Evolutionary conservation across 2,113 vertebrate species (phyloP).

Genomic region (Petaurus breviceps): DNA sequence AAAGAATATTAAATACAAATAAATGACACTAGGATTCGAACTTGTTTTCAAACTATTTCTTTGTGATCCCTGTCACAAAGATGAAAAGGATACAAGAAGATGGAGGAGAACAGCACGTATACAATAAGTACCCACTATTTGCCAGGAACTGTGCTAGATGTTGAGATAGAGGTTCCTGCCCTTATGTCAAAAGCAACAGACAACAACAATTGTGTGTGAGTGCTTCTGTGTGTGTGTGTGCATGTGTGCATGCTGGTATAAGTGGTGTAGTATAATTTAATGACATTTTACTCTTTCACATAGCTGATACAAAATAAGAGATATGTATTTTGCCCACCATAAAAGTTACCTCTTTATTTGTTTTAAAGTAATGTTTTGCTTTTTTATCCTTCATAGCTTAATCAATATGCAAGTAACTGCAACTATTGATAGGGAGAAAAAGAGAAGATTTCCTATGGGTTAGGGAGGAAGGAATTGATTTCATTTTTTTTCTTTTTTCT

Average conservation of each 20-base stretch:
- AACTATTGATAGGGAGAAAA: not conserved
- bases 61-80: not conserved
- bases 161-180: not conserved
- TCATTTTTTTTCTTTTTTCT: not conserved
- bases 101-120: not conserved
- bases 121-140: not conserved
- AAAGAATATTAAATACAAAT: not conserved
- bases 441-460: not conserved
- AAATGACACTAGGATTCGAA: not conserved
- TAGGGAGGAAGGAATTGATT: not conserved
- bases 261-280: not conserved
- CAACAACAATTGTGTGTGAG: not conserved
- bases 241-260: not conserved
- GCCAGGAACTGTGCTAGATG: not conserved
- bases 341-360: not conserved
- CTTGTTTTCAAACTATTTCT: not conserved
- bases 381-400: not conserved
- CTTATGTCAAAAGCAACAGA: not conserved
- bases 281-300: not conserved
- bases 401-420: not conserved
- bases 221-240: not conserved
- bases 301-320: not conserved
- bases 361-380: not conserved
- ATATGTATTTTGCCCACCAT: not conserved
- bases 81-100: not conserved